phyloP scores from a whole-genome alignment of 2,888 invertebrate genomes.

The Nomada lathburiana region DNA sequence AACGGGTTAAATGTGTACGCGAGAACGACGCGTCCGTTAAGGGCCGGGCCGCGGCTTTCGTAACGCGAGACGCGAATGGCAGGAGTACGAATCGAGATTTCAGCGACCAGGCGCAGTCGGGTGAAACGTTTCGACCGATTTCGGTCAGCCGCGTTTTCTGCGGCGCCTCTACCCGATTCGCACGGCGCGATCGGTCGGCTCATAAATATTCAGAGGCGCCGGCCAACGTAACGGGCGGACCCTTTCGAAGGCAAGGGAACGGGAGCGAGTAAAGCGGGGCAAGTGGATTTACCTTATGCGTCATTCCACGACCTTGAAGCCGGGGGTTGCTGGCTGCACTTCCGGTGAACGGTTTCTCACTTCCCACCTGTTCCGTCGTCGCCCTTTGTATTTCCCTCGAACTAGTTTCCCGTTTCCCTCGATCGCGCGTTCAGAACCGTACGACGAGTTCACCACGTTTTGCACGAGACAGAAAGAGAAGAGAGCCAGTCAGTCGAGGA shows the following conservation, averaged over 20 bases:
- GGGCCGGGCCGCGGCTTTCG: background rate
- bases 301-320: conserved; percentile 80
- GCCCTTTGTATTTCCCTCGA: background rate
- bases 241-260: background rate
- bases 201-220: conserved; percentile 70
- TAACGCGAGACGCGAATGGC: conserved; percentile 1
- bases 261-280: conserved; percentile 8
- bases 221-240: conserved; percentile 9
- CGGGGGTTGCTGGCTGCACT: conserved; percentile 64
- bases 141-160: conserved; percentile 22
- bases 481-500: conserved; percentile 22
- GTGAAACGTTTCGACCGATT: conserved; percentile 49
- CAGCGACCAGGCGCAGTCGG: conserved; percentile 28
- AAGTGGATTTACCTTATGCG: conserved; percentile 80
- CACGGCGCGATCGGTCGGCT: conserved; percentile 33
- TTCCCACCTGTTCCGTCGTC: conserved; percentile 48
- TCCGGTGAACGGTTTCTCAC: conserved; percentile 59
- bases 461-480: conserved; percentile 9
- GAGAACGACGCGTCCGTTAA: background rate
- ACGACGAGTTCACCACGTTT: conserved; percentile 41
- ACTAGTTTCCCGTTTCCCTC: background rate
- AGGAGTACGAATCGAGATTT: conserved; percentile 64
- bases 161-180: background rate
- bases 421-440: background rate
- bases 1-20: background rate